Evolutionary conservation across 1,140 invertebrate species (phyloP).

Genomic region (Tribolium madens): DNA sequence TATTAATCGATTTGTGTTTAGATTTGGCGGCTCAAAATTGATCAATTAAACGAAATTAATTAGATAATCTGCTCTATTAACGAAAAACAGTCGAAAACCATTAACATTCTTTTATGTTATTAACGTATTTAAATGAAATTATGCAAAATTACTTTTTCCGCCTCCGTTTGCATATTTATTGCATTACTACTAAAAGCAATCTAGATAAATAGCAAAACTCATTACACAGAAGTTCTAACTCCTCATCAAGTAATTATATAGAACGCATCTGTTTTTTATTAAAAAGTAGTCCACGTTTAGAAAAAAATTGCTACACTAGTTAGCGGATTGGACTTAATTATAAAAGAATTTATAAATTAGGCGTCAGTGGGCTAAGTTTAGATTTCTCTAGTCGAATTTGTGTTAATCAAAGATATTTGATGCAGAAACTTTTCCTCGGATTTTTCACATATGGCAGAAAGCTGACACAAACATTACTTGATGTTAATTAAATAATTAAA

Average conservation of each 20-base stretch:
- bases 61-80: background rate
- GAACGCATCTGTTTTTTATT: background rate
- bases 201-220: constrained; percentile 6
- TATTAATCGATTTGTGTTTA: background rate
- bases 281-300: background rate
- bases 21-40: background rate
- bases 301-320: too few relatives aligned
- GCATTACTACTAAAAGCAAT: background rate
- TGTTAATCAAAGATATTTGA: too few relatives aligned
- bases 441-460: background rate
- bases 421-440: background rate
- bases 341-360: too few relatives aligned
- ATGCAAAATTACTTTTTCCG: constrained; percentile 17
- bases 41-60: constrained; percentile 9
- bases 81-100: background rate
- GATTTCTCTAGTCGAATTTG: too few relatives aligned
- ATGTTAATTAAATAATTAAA: background rate
- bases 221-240: background rate
- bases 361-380: too few relatives aligned
- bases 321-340: too few relatives aligned
- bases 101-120: constrained; percentile 20
- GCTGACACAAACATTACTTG: background rate
- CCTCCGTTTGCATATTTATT: constrained; percentile 18
- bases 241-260: constrained; percentile 3
- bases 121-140: constrained; percentile 11